Evolutionary conservation across 2,113 vertebrate genomes (phyloP).

Genomic region (Cyrtonyx montezumae): DNA sequence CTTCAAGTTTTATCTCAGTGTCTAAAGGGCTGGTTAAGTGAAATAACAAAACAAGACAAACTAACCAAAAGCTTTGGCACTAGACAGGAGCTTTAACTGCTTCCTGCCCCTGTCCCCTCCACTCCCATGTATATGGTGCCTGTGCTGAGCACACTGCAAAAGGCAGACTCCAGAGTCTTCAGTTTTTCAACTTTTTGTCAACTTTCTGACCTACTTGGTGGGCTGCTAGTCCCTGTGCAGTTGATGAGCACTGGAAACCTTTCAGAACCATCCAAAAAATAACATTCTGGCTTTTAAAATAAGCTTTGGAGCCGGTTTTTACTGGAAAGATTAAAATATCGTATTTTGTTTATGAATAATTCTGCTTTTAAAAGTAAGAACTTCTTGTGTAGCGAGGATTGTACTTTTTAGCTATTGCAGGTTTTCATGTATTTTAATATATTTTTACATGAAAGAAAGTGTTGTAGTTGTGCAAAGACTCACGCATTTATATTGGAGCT

Average conservation of each 20-base stretch:
- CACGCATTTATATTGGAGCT: not conserved
- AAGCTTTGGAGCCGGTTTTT: not conserved
- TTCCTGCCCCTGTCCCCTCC: not conserved
- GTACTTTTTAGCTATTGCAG: not conserved
- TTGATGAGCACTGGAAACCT: not conserved
- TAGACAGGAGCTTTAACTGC: not conserved
- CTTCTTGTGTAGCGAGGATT: not conserved
- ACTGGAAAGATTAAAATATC: not conserved
- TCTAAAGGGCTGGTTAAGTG: not conserved
- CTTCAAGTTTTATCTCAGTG: not conserved
- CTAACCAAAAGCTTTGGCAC: not conserved
- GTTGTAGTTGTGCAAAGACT: not conserved
- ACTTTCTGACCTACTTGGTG: not conserved
- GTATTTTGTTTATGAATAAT: not conserved
- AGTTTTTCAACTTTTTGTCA: not conserved
- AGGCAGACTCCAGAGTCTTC: too few species aligned
- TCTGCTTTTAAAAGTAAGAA: not conserved
- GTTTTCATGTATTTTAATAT: not conserved
- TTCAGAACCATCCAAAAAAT: not conserved
- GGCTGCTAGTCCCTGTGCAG: not conserved
- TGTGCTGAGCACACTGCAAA: not conserved
- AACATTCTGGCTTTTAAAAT: not conserved
- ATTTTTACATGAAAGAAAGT: not conserved
- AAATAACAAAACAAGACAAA: not conserved
- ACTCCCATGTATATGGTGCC: not conserved